Percentiles rank a stretch among this genome's conserved stretches.
phyloP scores from a whole-genome alignment of 2,888 invertebrate genomes.

The Seira musarum region DNA sequence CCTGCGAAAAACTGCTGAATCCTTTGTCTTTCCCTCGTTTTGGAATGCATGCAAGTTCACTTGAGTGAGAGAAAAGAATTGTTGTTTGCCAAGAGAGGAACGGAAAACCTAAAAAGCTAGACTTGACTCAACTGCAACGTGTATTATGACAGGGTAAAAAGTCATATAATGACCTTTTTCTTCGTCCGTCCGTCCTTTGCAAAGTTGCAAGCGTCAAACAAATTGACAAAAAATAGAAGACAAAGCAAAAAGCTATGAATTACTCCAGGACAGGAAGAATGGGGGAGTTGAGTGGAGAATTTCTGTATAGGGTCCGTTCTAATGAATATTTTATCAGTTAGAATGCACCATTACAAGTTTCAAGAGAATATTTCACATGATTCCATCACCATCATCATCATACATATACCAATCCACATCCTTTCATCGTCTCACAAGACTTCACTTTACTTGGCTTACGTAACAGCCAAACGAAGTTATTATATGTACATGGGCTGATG shows the following conservation, averaged over 20 bases:
- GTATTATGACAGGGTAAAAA: not conserved
- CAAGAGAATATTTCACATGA: not conserved
- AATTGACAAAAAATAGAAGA: conserved; percentile 2
- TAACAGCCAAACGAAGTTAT: not conserved
- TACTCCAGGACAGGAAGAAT: not conserved
- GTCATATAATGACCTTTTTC: conserved; percentile 3
- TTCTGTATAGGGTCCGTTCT: not conserved
- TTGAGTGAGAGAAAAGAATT: not conserved
- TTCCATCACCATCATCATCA: too few relatives aligned
- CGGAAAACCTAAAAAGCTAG: too few relatives aligned
- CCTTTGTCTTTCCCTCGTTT: not conserved
- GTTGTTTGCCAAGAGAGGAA: not conserved
- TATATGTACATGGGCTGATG: not conserved
- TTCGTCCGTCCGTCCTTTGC: not conserved
- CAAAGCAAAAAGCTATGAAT: too few relatives aligned
- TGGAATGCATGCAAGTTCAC: not conserved
- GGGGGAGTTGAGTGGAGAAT: not conserved
- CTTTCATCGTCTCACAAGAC: too few relatives aligned
- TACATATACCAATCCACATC: too few relatives aligned
- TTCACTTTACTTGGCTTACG: not conserved
- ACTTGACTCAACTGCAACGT: not conserved
- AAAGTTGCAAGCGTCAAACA: not conserved
- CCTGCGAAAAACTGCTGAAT: not conserved
- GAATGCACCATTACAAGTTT: conserved; percentile 4
- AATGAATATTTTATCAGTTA: conserved; percentile 11